phyloP scores from a whole-genome alignment of 1,140 invertebrate species.

The Ceratina australensis region DNA sequence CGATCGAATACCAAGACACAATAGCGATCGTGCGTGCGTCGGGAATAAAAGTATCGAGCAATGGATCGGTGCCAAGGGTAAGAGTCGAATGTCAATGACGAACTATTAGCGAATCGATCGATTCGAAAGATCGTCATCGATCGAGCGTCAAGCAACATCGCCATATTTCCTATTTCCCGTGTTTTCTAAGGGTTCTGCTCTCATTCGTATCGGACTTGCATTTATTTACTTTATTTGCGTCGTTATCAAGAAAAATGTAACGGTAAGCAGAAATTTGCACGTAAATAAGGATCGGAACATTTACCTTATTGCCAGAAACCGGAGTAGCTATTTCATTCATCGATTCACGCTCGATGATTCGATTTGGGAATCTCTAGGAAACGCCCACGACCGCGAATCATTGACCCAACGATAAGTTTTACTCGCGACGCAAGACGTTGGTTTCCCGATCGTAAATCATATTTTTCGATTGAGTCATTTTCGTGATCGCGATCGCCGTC shows the following conservation, averaged over 20 bases:
- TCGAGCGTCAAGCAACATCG: constrained; percentile 10
- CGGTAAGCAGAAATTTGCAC: too few relatives aligned
- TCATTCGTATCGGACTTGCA: too few relatives aligned
- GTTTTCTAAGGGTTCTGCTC: too few relatives aligned
- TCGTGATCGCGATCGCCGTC: constrained; percentile 9
- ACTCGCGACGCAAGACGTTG: too few relatives aligned
- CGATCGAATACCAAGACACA: constrained; percentile 14
- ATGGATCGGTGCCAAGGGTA: constrained; percentile 49
- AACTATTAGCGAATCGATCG: constrained; percentile 44
- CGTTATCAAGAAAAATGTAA: neutral
- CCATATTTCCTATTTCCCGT: too few relatives aligned
- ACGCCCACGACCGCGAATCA: neutral
- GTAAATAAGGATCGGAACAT: neutral
- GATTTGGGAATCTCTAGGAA: neutral
- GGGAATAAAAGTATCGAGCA: constrained; percentile 18
- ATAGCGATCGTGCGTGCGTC: constrained; percentile 4
- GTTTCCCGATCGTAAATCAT: constrained; percentile 14
- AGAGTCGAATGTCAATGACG: constrained; percentile 51
- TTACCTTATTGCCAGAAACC: neutral
- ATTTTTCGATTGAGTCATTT: constrained; percentile 21
- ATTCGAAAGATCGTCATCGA: constrained; percentile 26
- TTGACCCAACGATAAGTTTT: neutral
- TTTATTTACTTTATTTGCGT: too few relatives aligned
- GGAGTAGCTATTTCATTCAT: constrained; percentile 11
- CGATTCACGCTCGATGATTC: neutral